Base-by-base conservation (phyloP, 2,113 vertebrate species). In the Chaetodon trifascialis region DNA sequence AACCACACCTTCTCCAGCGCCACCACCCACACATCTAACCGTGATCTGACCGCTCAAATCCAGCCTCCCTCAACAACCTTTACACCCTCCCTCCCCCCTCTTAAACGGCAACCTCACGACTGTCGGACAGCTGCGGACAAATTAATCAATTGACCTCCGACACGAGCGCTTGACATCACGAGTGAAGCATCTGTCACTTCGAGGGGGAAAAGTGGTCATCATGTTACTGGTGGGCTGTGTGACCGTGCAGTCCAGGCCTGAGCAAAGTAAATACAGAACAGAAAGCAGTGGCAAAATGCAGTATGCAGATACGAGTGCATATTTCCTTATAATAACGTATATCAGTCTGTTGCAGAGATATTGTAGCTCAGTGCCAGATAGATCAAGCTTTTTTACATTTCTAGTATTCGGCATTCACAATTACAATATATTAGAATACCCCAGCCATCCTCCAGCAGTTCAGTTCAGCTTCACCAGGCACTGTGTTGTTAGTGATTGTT, bases 131-230 rank as follows among this genome's bases (percentile, higher is more conserved):
- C 90, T 89, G 88, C 59, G 77, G 42, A 91, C 88, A 88, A 90
- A 86, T 91, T n/a, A 91, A 94, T 94, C 92, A 90, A 94, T 94
- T 89, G 93, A 90, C 90, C 92, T 89, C 75, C 47, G 86, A 92
- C 87, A 87, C 51, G 25, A 75, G 76, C 23, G 34, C 83, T 92
- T 88, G 87, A 90, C 86, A 90, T 92, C 80, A 86, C 74, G 70
- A 82, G 88, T 80, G 90, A 84, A 88, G 88, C 93, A 91, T 91
- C 93, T 94, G 93, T 89, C 87, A 79, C 85, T 88, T 76, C 16
- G 25, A 7, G 47, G 47, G 7, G 0, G 2, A 11, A 9, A 11
- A 34, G 34, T 16, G 51, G 71, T 86, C 67, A 67, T 92, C 83
- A 42, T 85, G 68, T 93, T 92, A 90, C 87, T 68, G 36, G 30